phyloP scores from a whole-genome alignment of 92 coral and sea anemone genomes.

The Desmophyllum pertusum region DNA sequence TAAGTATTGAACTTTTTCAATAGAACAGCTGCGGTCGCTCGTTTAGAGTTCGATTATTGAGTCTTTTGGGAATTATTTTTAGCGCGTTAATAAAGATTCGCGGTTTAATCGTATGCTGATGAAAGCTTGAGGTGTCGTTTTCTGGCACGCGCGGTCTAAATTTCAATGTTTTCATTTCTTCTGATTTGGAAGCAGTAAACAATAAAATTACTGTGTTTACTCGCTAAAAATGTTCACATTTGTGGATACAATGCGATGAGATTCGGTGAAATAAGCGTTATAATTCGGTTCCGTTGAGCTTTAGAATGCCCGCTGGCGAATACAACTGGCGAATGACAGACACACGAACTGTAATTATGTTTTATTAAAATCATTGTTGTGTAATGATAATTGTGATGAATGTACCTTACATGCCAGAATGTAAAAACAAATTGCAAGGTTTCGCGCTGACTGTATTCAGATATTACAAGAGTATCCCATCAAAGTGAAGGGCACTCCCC shows the following conservation, averaged over 20 bases:
- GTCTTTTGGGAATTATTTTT: not conserved
- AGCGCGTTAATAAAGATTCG: not conserved
- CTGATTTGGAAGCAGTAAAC: not conserved
- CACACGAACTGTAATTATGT: not conserved
- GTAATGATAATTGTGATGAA: not conserved
- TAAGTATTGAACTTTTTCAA: not conserved
- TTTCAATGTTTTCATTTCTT: slow-evolving; percentile 3
- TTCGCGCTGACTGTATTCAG: not conserved
- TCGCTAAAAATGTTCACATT: not conserved
- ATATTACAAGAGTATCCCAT: not conserved
- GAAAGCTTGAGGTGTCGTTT: not conserved
- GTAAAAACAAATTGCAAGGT: not conserved
- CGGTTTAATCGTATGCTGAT: not conserved
- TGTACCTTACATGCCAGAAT: not conserved
- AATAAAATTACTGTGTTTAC: not conserved
- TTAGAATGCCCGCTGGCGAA: not conserved
- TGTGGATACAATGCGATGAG: not conserved
- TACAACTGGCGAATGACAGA: not conserved
- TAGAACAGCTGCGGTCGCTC: slow-evolving; percentile 11
- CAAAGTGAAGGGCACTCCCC: not conserved
- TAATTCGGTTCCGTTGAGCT: not conserved
- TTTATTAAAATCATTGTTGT: not conserved
- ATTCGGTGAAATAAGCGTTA: not conserved
- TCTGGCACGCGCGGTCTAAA: not conserved
- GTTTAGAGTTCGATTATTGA: slow-evolving; percentile 14